Evolutionary conservation across 1,140 invertebrate genomes (phyloP), one percentile per base, ranked within the genome.

Genomic region (Arion vulgaris): DNA sequence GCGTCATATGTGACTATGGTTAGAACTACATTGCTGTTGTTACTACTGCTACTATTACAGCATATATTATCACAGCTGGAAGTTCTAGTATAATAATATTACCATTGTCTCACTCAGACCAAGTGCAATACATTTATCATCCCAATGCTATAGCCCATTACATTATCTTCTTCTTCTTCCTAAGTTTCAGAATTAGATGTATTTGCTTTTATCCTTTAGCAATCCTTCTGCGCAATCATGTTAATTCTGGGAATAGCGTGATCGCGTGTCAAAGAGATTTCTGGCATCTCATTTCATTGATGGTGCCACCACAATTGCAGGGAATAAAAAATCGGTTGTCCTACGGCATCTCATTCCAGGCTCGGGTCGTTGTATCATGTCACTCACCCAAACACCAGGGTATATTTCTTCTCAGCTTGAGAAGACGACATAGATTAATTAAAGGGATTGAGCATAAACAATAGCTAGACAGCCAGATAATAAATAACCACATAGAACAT

Each of bases 121-220:
- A n/a, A n/a, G n/a, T n/a, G n/a, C n/a, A n/a, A n/a, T n/a, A n/a
- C n/a, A n/a, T n/a, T n/a, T n/a, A n/a, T n/a, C n/a, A n/a, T n/a
- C n/a, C n/a, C n/a, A n/a, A n/a, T n/a, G n/a, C n/a, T n/a, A n/a
- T n/a, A n/a, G n/a, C n/a, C n/a, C n/a, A n/a, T n/a, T n/a, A 5
- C 77, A 51, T 32, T 13, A 1, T 53, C 57, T 34, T 51, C 76
- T n/a, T 51, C 76, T 51, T 51, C 76, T 51, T 51, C 51, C 51
- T 51, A n/a, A n/a, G 5, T 45, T 45, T 57, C 19, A 57, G 23
- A 57, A 57, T 7, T 23, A 57, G 26, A 57, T 19, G 51, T 57
- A 4, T 57, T 17, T 57, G 51, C 51, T 57, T 23, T 26, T 23
- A 23, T 26, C 23, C 51, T 57, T 4, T 15, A 26, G 26, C 2